These are phyloP conservation scores for Boulengeromyrus knoepffleri DNA, from an alignment of 2,113 vertebrate genomes.

Conservation along the genomic window DNA sequence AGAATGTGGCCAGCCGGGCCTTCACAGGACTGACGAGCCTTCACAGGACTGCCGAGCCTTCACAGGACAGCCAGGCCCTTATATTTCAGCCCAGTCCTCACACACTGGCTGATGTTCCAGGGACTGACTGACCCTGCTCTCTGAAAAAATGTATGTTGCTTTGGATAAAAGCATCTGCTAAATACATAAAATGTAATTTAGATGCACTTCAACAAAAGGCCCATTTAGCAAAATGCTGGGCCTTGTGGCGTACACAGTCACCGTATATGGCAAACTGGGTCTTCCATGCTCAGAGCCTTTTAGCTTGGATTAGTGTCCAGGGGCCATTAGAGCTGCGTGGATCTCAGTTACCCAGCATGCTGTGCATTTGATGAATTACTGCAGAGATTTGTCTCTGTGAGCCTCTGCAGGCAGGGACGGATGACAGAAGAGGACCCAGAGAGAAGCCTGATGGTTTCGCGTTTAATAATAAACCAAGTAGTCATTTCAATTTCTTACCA, in stretches of 20 bases:
- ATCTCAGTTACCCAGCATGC: background rate
- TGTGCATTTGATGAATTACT: background rate
- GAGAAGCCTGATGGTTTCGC: too few species aligned
- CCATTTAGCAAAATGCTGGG: background rate
- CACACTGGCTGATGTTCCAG: background rate
- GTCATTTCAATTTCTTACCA: background rate
- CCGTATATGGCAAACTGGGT: background rate
- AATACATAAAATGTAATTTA: background rate
- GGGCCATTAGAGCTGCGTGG: background rate
- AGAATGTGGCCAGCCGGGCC: background rate
- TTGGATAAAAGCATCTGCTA: background rate
- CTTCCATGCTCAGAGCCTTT: background rate
- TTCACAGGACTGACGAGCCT: background rate
- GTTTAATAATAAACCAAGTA: background rate
- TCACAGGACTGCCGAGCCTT: background rate
- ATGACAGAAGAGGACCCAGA: background rate
- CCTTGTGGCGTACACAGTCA: background rate
- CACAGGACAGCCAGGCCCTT: background rate
- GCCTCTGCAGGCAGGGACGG: background rate
- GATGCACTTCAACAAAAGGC: background rate
- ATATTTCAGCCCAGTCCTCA: background rate
- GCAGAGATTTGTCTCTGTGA: background rate
- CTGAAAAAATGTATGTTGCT: background rate
- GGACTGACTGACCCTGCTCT: background rate
- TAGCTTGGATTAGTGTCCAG: background rate